A percentile compares a stretch with the other conserved stretches of the same genome.
Evolutionary conservation across 2,113 vertebrate genomes (phyloP).

Genomic region (Lampris megalopsis): DNA sequence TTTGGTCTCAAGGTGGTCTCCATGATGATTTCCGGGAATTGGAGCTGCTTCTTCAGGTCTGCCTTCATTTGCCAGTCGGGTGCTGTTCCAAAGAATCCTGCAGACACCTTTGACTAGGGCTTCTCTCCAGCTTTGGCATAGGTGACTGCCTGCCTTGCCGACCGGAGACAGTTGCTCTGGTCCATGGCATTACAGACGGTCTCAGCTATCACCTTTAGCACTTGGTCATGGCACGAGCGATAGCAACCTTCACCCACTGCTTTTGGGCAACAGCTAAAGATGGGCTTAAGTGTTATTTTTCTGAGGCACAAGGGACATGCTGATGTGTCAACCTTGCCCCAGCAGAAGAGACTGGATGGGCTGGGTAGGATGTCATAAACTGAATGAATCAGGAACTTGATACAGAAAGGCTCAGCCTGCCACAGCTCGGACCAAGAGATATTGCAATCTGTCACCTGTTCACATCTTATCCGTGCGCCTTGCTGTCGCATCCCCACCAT

Average conservation of each 20-base stretch:
- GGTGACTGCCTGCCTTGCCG: no score
- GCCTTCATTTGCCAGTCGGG: no score
- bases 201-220: neutral
- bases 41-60: no score
- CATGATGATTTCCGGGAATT: no score
- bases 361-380: neutral
- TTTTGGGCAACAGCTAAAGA: slow-evolving; percentile 1
- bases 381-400: neutral
- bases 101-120: no score
- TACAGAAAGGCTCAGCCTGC: neutral
- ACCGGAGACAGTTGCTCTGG: no score
- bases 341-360: neutral
- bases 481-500: no score
- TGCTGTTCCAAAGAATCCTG: no score
- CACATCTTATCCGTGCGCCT: no score
- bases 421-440: neutral
- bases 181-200: no score
- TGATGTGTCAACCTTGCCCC: neutral
- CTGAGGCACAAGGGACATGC: neutral
- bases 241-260: neutral
- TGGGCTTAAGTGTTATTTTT: neutral
- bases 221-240: neutral
- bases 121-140: no score
- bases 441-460: neutral
- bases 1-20: no score